Evolutionary conservation across 2,888 invertebrate genomes (phyloP).

Genomic region (Lampropteryx suffumata): DNA sequence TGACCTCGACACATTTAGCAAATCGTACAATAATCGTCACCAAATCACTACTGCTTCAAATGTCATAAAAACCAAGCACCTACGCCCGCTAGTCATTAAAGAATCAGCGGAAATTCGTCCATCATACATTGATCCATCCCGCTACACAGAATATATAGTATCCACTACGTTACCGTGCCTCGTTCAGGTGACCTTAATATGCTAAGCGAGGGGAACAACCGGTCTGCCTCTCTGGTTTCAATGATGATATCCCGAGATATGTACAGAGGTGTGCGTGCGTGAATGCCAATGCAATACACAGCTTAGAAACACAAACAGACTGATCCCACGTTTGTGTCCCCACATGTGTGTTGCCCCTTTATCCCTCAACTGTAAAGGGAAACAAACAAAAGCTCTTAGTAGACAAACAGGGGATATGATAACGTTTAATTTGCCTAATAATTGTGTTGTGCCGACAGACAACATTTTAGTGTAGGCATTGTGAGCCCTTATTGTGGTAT

Average conservation of each 20-base stretch:
- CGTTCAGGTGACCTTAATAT: slow-evolving; percentile 28
- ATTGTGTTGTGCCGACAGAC: slow-evolving; percentile 19
- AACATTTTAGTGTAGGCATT: slow-evolving; percentile 3
- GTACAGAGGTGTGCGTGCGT: slow-evolving; percentile 47
- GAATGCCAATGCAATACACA: slow-evolving; percentile 52
- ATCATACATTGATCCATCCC: slow-evolving; percentile 19
- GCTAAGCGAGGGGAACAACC: slow-evolving; percentile 32
- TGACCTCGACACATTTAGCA: slow-evolving; percentile 2
- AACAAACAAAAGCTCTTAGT: slow-evolving; percentile 47
- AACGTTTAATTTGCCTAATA: slow-evolving; percentile 37
- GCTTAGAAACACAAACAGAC: slow-evolving; percentile 60
- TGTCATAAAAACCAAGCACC: slow-evolving; percentile 17
- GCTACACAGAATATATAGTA: slow-evolving; percentile 6
- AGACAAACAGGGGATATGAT: slow-evolving; percentile 37
- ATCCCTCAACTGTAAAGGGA: slow-evolving; percentile 42
- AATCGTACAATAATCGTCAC: slow-evolving; percentile 8
- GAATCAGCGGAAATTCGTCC: slow-evolving; percentile 16
- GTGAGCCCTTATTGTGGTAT: slow-evolving; percentile 1
- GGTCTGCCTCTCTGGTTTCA: slow-evolving; percentile 35
- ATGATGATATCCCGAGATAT: slow-evolving; percentile 41
- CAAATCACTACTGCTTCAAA: slow-evolving; percentile 13
- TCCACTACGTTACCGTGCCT: neutral
- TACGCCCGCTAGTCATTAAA: slow-evolving; percentile 10
- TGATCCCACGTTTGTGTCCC: slow-evolving; percentile 36
- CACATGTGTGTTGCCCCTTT: slow-evolving; percentile 36